A percentile compares a stretch with the other conserved stretches of the same genome.
Conservation (phyloP, 1,140 invertebrate species). For the Mactra quadrangularis region DNA sequence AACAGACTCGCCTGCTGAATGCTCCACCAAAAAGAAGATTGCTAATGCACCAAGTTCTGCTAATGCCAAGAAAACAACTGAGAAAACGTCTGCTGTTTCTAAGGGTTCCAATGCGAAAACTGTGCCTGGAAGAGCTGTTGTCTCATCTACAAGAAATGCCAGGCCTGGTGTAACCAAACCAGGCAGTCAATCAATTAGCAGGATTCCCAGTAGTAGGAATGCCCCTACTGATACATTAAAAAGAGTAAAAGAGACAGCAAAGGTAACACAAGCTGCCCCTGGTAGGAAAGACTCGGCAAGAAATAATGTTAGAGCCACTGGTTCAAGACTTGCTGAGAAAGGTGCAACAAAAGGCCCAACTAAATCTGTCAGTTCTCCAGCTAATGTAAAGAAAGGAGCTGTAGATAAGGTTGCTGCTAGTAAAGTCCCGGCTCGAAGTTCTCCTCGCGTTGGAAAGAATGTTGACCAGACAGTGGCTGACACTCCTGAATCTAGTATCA, state of each 20-base stretch:
- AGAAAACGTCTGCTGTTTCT: too few relatives aligned
- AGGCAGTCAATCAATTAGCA: background rate
- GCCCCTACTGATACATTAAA: background rate
- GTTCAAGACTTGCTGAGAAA: constrained; percentile 2
- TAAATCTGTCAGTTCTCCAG: background rate
- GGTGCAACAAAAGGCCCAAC: background rate
- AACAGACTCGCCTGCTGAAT: background rate
- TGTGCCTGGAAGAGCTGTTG: too few relatives aligned
- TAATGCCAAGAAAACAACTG: too few relatives aligned
- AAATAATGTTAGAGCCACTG: too few relatives aligned
- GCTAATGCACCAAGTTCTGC: too few relatives aligned
- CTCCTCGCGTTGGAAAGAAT: background rate
- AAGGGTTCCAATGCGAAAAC: too few relatives aligned
- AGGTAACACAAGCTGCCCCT: background rate
- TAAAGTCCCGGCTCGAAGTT: background rate
- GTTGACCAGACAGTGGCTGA: constrained; percentile 5
- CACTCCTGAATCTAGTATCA: constrained; percentile 1
- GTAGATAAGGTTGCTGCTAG: background rate
- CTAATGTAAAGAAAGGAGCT: background rate
- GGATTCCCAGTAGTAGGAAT: background rate
- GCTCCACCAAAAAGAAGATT: background rate
- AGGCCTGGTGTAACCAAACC: too few relatives aligned
- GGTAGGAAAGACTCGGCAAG: background rate
- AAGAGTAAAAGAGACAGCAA: background rate
- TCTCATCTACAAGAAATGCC: too few relatives aligned